Evolutionary conservation across 2,113 vertebrate genomes (phyloP).

Genomic region (Ameiurus melas): DNA sequence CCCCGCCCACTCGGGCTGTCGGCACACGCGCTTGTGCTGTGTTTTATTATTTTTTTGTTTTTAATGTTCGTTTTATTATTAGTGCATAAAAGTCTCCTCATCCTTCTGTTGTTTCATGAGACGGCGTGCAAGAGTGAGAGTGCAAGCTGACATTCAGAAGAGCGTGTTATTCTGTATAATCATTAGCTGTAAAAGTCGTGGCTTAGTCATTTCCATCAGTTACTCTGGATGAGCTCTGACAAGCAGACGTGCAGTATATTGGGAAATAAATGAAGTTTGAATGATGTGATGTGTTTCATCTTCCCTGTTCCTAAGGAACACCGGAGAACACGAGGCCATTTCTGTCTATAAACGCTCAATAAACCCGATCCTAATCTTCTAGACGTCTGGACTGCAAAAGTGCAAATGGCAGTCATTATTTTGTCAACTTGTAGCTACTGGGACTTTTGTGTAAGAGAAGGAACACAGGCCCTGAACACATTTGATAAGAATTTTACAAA

Average conservation of each 20-base stretch:
- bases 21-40: not conserved
- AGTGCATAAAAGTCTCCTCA: not conserved
- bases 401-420: conserved; percentile 1
- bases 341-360: not conserved
- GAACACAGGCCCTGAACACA: not conserved
- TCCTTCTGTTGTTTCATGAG: not conserved
- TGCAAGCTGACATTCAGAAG: not conserved
- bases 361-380: not conserved
- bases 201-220: not conserved
- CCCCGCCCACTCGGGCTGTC: not conserved
- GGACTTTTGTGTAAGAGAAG: not conserved
- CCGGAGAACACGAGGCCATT: not conserved
- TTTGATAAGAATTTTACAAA: not conserved
- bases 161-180: no score
- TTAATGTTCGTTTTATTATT: not conserved
- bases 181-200: not conserved
- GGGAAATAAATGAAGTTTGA: not conserved
- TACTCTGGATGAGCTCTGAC: not conserved
- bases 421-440: no score
- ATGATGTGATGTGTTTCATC: not conserved
- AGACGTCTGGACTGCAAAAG: not conserved
- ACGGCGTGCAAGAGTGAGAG: not conserved
- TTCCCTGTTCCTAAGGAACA: conserved; percentile 4
- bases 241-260: not conserved
- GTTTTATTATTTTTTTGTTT: not conserved